A percentile compares a stretch with the other conserved stretches of the same genome.
Evolutionary conservation across 1,140 invertebrate species (phyloP).

Genomic region (Chlorops oryzae): DNA sequence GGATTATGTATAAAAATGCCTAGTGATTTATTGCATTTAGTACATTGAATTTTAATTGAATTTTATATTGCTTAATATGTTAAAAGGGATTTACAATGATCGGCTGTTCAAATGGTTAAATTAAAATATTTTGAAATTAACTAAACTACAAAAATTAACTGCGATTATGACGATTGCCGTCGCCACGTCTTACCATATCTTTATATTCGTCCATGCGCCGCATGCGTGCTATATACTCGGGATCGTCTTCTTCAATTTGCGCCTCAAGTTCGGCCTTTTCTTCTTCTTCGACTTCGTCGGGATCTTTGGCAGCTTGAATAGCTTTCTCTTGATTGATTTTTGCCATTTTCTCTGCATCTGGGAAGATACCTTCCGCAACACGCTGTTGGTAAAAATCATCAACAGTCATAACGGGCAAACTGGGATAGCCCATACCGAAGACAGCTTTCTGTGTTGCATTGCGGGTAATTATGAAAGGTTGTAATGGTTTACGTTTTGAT

Average conservation of each 20-base stretch:
- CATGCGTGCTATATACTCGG: constrained; percentile 59
- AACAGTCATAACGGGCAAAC: constrained; percentile 83
- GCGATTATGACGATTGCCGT: constrained; percentile 81
- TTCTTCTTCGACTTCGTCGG: constrained; percentile 54
- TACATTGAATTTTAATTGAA: too few species aligned
- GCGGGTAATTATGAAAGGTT: constrained; percentile 89
- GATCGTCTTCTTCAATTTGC: constrained; percentile 68
- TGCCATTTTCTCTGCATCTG: constrained; percentile 40
- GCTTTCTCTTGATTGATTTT: constrained; percentile 38
- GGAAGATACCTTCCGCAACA: constrained; percentile 68
- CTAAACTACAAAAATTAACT: constrained; percentile 53
- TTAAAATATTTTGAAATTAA: neutral
- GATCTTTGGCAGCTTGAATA: constrained; percentile 48
- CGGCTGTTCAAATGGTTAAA: too few species aligned
- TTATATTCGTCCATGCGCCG: constrained; percentile 87
- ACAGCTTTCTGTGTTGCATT: constrained; percentile 87
- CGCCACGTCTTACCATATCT: constrained; percentile 80
- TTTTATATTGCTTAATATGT: too few species aligned
- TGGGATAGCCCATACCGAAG: constrained; percentile 91
- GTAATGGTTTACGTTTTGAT: constrained; percentile 54
- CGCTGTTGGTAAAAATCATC: constrained; percentile 94
- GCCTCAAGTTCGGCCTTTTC: constrained; percentile 59
- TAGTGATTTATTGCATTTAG: too few species aligned
- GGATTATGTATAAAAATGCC: too few species aligned
- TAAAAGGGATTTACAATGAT: too few species aligned